Evolutionary conservation across 2,113 vertebrate species (phyloP).

Genomic region (Plecturocebus donacophilus): DNA sequence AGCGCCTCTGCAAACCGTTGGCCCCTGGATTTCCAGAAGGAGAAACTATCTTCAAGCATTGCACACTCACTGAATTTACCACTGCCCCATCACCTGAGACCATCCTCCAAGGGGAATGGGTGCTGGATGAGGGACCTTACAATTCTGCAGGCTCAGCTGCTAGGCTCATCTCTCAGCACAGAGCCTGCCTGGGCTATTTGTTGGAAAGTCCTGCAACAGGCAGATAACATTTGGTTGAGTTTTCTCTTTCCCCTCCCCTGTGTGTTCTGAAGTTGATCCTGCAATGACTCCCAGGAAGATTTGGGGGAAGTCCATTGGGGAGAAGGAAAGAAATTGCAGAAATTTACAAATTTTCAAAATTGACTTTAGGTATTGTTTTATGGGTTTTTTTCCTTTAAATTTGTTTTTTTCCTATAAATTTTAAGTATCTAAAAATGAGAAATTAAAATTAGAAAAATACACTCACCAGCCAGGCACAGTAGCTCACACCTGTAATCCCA

Average conservation of each 20-base stretch:
- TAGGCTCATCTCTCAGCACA: background rate
- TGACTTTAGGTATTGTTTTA: background rate
- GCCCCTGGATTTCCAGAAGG: background rate
- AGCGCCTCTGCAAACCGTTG: background rate
- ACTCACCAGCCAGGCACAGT: background rate
- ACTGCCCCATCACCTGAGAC: background rate
- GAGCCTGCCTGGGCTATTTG: background rate
- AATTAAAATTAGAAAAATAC: background rate
- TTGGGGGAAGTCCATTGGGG: background rate
- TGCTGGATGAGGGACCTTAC: background rate
- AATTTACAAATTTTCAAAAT: background rate
- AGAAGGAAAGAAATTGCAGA: background rate
- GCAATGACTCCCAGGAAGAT: background rate
- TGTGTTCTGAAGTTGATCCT: background rate
- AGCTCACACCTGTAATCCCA: too few species aligned
- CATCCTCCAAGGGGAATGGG: background rate
- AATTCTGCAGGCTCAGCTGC: background rate
- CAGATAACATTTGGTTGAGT: background rate
- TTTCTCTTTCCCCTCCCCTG: background rate
- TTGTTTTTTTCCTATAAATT: background rate
- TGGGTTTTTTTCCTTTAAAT: background rate
- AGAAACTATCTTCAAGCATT: background rate
- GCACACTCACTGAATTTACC: background rate
- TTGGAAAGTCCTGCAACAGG: background rate
- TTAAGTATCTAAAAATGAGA: conserved; percentile 12